These are phyloP conservation scores for Rotaria magnacalcarata DNA, from an alignment of 2,888 invertebrate species.

Conservation along the genomic window DNA sequence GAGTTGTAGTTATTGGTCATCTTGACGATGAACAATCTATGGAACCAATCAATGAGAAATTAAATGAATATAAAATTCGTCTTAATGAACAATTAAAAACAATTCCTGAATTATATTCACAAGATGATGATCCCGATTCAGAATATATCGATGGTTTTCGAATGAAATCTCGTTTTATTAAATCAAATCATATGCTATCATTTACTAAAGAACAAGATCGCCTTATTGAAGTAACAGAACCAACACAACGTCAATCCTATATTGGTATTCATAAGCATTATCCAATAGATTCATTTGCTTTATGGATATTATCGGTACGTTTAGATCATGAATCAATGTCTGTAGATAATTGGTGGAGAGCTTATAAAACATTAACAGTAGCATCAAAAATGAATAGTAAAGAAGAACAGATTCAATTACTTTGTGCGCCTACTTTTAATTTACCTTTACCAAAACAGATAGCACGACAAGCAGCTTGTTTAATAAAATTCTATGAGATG, in stretches of 20 bases:
- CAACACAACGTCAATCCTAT: not conserved
- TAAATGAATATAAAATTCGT: not conserved
- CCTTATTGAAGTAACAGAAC: constrained; percentile 18
- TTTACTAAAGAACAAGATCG: not conserved
- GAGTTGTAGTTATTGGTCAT: not conserved
- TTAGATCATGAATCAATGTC: not conserved
- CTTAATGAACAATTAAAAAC: not conserved
- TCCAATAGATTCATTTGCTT: not conserved
- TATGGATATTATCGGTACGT: not conserved
- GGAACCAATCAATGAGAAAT: not conserved
- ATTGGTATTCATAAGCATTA: not conserved
- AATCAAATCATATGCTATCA: not conserved
- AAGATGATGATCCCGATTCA: not conserved
- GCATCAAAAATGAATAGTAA: not conserved
- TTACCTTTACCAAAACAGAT: not conserved
- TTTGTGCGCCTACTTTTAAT: not conserved
- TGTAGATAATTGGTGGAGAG: not conserved
- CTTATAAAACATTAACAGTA: not conserved
- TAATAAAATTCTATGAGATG: constrained; percentile 30
- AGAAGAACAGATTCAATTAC: not conserved
- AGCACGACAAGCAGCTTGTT: not conserved
- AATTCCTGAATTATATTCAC: not conserved
- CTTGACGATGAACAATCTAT: constrained; percentile 7
- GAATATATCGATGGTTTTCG: constrained; percentile 2
- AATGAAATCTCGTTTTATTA: constrained; percentile 16